phyloP scores from a whole-genome alignment of 2,113 vertebrate species.

The Tragelaphus buxtoni region DNA sequence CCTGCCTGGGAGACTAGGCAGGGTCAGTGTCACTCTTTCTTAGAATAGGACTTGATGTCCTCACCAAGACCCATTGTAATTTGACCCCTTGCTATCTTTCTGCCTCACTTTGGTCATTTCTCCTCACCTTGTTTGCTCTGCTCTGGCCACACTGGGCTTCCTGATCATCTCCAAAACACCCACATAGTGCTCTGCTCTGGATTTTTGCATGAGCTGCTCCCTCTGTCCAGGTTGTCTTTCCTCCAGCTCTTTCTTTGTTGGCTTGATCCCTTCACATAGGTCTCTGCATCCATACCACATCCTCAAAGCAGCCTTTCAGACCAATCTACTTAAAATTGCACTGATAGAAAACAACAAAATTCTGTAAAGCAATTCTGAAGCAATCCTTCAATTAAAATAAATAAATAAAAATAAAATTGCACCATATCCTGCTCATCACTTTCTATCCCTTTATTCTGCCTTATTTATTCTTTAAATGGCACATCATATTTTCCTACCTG shows the following conservation, averaged over 20 bases:
- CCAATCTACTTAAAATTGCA: background rate
- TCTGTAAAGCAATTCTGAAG: background rate
- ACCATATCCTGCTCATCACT: background rate
- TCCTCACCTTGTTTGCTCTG: rapidly evolving
- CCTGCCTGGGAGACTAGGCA: background rate
- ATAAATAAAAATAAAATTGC: background rate
- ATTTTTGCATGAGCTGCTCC: background rate
- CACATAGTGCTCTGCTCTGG: rapidly evolving
- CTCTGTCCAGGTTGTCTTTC: background rate
- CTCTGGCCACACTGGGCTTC: background rate
- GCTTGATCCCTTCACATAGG: background rate
- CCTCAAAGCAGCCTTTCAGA: background rate
- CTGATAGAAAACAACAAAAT: background rate
- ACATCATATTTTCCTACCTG: background rate
- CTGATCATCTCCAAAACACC: background rate
- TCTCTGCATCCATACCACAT: background rate
- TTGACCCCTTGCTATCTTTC: background rate
- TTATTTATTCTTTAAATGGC: background rate
- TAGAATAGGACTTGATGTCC: background rate
- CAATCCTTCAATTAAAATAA: background rate
- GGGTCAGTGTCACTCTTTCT: background rate
- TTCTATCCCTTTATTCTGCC: background rate
- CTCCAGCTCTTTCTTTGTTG: background rate
- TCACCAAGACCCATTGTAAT: rapidly evolving
- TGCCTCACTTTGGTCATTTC: no score